Evolutionary conservation across 2,113 vertebrate species (phyloP).

Genomic region (Dipodomys merriami): DNA sequence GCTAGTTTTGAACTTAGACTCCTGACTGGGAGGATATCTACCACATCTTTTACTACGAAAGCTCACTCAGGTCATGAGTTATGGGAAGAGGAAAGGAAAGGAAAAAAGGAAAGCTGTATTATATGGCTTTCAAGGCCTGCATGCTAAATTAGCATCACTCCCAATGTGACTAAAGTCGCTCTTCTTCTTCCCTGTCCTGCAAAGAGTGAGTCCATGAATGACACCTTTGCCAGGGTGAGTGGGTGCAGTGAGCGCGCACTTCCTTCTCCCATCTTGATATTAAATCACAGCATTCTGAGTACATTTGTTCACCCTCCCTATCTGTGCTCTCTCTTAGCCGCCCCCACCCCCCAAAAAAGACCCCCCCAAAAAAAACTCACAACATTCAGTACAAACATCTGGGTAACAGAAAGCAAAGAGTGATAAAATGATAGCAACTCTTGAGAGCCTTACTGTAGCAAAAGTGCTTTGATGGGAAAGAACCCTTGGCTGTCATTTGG

Average conservation of each 20-base stretch:
- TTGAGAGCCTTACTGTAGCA: background rate
- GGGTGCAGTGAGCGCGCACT: background rate
- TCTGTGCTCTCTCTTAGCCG: too few relatives aligned
- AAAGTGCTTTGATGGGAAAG: constrained; percentile 23
- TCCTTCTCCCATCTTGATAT: background rate
- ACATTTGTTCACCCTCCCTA: too few relatives aligned
- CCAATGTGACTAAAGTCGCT: background rate
- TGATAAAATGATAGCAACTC: constrained; percentile 8
- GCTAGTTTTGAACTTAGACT: background rate
- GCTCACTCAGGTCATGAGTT: constrained; percentile 36
- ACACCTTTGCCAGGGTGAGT: background rate
- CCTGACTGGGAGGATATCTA: background rate
- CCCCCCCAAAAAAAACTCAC: background rate
- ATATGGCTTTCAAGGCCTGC: background rate
- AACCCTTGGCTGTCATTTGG: background rate
- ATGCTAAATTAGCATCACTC: constrained; percentile 31
- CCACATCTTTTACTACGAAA: background rate
- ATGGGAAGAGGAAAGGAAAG: background rate
- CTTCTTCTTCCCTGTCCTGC: background rate
- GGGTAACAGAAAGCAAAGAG: constrained; percentile 25
- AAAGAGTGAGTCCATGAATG: background rate
- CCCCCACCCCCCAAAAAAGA: background rate
- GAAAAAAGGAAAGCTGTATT: background rate
- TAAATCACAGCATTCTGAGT: background rate
- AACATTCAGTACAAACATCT: background rate